Base-by-base conservation (phyloP, 2,113 vertebrate genomes). In the Alces alces region DNA sequence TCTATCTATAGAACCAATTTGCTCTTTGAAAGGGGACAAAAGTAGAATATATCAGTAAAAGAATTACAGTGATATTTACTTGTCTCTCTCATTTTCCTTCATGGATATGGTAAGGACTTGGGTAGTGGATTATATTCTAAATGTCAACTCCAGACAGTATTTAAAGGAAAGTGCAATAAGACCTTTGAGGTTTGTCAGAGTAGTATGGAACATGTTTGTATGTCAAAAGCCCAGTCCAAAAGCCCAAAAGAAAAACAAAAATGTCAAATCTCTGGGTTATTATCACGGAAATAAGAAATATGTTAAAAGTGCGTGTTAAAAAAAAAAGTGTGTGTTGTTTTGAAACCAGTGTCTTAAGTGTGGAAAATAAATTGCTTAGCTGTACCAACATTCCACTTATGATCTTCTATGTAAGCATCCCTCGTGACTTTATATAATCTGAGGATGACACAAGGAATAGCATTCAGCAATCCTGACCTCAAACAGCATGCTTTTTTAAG, bases 401-500 rank as follows among this genome's bases (percentile, higher is more conserved):
- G 21, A 19, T 88, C 76, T 84, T 58, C 12, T 92, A 19, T n/a
- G 7, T 91, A 90, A 92, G 36, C 5, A 57, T 97, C 89, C 85
- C 45, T 60, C 28, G 7, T 50, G 45, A 23, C 45, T 82, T 39
- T 23, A 52, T 86, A 76, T 21, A 96, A 70, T 52, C 23, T 96
- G 64, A 78, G 6, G n/a, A 70, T 23, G 54, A 47, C 58, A 11
- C 13, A 66, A 45, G 23, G 52, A 95, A 64, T 33, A 92, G 17
- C 7, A 16, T 58, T 76, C 16, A 89, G 52, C 87, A 97, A 92
- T 93, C 50, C 86, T 80, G 36, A 73, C 36, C 87, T 96, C 66
- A 82, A 78, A 66, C 50, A 82, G 8, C 66, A n/a, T 98, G 60
- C 50, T 97, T 43, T 82, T 17, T 96, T 97, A 97, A 97, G 58